A percentile compares a stretch with the other conserved stretches of the same genome.
Conservation (phyloP, 2,113 vertebrate species). For the Microtus pennsylvanicus region DNA sequence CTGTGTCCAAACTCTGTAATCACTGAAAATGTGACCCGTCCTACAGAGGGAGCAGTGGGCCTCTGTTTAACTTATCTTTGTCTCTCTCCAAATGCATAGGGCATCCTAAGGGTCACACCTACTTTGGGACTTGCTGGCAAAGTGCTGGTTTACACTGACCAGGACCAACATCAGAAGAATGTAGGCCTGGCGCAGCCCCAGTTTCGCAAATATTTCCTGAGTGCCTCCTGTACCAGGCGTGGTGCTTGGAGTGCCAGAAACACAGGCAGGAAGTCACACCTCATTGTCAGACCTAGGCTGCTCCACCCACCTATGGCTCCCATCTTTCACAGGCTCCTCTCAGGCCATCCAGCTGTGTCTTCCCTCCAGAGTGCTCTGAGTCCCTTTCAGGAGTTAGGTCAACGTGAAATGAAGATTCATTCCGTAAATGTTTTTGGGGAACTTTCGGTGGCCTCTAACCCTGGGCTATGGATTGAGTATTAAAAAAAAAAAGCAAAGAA, state of each 20-base stretch:
- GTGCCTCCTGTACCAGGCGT: not conserved
- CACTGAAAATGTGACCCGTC: not conserved
- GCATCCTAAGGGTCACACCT: not conserved
- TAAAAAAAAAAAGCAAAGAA: conserved; percentile 13
- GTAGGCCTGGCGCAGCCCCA: not conserved
- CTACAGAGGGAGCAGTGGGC: not conserved
- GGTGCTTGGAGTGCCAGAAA: not conserved
- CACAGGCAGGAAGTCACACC: not conserved
- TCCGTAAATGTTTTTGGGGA: not conserved
- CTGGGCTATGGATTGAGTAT: not conserved
- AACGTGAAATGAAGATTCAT: not conserved
- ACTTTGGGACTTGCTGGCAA: not conserved
- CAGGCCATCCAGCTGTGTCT: not conserved
- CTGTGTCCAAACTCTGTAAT: not conserved
- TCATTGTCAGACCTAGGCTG: not conserved
- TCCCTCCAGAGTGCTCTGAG: not conserved
- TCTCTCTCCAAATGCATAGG: not conserved
- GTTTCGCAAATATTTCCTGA: conserved; percentile 20
- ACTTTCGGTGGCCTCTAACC: not conserved
- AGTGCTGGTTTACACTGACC: not conserved
- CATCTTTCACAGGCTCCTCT: not conserved
- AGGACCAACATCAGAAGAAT: not conserved
- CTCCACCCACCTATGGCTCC: not conserved
- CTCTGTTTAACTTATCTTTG: not conserved
- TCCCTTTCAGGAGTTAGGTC: not conserved